phyloP scores from a whole-genome alignment of 2,797 vertebrate genomes.

The Cyclura pinguis region DNA sequence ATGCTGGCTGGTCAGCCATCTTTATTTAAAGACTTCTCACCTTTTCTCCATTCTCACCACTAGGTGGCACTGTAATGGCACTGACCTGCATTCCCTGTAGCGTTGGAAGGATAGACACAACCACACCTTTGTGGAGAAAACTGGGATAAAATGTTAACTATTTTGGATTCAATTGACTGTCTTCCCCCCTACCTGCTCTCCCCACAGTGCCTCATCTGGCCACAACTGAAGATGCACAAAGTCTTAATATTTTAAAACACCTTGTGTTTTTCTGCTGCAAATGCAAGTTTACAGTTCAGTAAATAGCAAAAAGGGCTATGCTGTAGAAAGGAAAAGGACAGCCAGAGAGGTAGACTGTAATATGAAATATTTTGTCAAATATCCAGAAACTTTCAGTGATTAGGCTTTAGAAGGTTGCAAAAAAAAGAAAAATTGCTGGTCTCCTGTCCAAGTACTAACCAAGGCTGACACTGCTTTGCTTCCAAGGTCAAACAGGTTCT shows the following conservation, averaged over 20 bases:
- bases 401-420: background rate
- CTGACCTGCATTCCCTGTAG: constrained; percentile 51
- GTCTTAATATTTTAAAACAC: constrained; percentile 2
- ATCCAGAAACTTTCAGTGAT: background rate
- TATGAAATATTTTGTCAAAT: background rate
- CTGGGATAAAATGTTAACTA: constrained; percentile 26
- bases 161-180: constrained; percentile 10
- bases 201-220: background rate
- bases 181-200: background rate
- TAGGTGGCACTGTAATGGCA: constrained; percentile 76
- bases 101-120: constrained; percentile 12
- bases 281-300: background rate
- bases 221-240: constrained; percentile 11
- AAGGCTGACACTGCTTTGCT: too few relatives aligned
- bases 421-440: background rate
- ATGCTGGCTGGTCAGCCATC: constrained; percentile 50
- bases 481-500: too few relatives aligned
- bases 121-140: constrained; percentile 41
- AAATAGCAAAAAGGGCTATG: background rate
- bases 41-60: constrained; percentile 64
- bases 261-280: background rate
- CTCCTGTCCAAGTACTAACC: too few relatives aligned
- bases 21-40: background rate
- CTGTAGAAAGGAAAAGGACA: background rate
- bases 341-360: background rate